Evolutionary conservation across 2,797 vertebrate genomes (phyloP).

Genomic region (Acipenser oxyrinchus): DNA sequence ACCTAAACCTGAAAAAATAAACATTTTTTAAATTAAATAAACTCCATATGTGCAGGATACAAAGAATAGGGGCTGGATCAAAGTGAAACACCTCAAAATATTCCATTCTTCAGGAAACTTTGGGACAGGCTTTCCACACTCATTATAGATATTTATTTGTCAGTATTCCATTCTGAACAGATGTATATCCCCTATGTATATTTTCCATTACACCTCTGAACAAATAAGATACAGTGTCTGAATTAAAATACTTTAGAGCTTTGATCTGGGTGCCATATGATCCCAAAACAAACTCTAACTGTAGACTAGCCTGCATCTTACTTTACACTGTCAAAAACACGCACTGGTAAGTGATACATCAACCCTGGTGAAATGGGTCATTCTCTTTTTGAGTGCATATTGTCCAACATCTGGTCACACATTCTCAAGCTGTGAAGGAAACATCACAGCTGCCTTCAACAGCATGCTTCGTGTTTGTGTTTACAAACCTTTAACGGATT

Average conservation of each 20-base stretch:
- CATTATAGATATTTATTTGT: neutral
- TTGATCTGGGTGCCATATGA: constrained; percentile 19
- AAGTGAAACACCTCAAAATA: neutral
- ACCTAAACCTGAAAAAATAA: constrained; percentile 1
- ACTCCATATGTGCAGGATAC: constrained; percentile 2
- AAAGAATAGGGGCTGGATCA: neutral
- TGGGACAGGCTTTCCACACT: neutral
- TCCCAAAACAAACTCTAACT: constrained; percentile 15
- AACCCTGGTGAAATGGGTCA: constrained; percentile 18
- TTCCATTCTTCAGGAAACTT: neutral
- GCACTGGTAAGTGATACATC: constrained; percentile 13
- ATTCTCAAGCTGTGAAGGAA: constrained; percentile 30
- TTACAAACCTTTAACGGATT: constrained; percentile 29
- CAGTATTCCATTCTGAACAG: too few species aligned
- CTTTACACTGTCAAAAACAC: constrained; percentile 4
- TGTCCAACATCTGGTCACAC: constrained; percentile 26
- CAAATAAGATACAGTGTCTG: too few species aligned
- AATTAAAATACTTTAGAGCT: too few species aligned
- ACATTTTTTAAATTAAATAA: constrained; percentile 4
- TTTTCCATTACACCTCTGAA: too few species aligned
- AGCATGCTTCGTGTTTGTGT: constrained; percentile 29
- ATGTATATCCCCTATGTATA: too few species aligned
- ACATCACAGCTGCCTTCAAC: constrained; percentile 16
- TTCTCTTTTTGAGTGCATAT: constrained; percentile 6
- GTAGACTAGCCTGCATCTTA: constrained; percentile 15